phyloP scores from a whole-genome alignment of 2,888 invertebrate genomes.

The Exephanes ischioxanthus region DNA sequence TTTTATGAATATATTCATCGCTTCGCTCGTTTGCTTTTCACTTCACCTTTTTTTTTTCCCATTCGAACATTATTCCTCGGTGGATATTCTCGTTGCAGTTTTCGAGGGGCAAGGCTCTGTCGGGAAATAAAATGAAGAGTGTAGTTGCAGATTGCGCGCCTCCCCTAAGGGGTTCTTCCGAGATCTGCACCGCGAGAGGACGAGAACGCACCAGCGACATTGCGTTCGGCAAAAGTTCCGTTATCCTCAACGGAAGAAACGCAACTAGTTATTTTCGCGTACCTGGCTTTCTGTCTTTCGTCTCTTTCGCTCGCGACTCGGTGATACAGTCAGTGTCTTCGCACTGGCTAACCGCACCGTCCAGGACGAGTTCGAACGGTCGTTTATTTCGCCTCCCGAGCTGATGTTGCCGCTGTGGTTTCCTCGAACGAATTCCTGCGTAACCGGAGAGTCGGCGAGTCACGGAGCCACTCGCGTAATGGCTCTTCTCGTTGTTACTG shows the following conservation, averaged over 20 bases:
- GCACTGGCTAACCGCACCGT: slow-evolving; percentile 38
- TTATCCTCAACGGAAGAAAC: slow-evolving; percentile 50
- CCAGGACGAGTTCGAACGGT: slow-evolving; percentile 63
- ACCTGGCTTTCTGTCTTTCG: slow-evolving; percentile 16
- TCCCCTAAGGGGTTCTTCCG: background rate
- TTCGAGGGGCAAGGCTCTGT: background rate
- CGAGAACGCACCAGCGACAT: slow-evolving; percentile 1
- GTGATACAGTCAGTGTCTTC: slow-evolving; percentile 26
- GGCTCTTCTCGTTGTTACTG: slow-evolving; percentile 57
- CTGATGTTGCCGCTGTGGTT: slow-evolving; percentile 56
- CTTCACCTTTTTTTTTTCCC: slow-evolving; percentile 24
- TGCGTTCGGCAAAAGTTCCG: slow-evolving; percentile 58
- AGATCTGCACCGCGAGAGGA: background rate
- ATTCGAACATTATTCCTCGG: slow-evolving; percentile 1
- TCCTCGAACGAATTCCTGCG: slow-evolving; percentile 70
- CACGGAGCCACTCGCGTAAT: slow-evolving; percentile 65
- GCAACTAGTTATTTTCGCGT: slow-evolving; percentile 45
- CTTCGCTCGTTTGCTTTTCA: slow-evolving; percentile 45
- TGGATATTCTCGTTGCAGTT: background rate
- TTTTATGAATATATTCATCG: slow-evolving; percentile 57
- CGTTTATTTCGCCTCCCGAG: slow-evolving; percentile 65
- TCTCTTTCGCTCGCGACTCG: slow-evolving; percentile 15
- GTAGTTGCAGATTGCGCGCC: background rate
- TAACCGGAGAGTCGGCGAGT: slow-evolving; percentile 67
- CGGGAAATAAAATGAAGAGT: background rate